phyloP scores from a whole-genome alignment of 2,113 vertebrate species.

The Urocolius indicus region DNA sequence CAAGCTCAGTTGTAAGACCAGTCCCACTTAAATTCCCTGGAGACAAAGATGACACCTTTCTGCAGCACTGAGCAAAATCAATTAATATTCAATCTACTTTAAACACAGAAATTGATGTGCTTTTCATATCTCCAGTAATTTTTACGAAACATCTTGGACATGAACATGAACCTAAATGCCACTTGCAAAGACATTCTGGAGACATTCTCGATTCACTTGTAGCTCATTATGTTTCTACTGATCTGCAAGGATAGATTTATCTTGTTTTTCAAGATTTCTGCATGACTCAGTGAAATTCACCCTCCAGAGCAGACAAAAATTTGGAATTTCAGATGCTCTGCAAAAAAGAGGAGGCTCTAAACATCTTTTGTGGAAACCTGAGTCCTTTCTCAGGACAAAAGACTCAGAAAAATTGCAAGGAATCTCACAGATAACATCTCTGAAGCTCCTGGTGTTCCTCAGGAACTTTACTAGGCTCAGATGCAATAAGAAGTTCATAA shows the following conservation, averaged over 20 bases:
- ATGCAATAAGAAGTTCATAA: not conserved
- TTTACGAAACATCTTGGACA: not conserved
- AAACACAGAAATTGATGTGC: not conserved
- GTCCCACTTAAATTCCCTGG: not conserved
- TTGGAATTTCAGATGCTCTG: not conserved
- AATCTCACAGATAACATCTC: not conserved
- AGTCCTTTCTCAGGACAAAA: not conserved
- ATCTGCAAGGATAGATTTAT: not conserved
- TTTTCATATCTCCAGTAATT: not conserved
- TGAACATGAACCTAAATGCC: not conserved
- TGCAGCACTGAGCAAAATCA: not conserved
- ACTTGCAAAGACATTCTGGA: not conserved
- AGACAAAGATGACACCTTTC: not conserved
- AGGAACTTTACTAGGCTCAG: not conserved
- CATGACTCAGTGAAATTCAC: not conserved
- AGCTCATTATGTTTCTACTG: not conserved
- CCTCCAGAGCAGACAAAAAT: not conserved
- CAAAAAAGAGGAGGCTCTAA: not conserved
- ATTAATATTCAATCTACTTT: not conserved
- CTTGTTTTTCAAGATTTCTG: not conserved
- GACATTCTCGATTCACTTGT: not conserved
- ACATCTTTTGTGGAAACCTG: not conserved
- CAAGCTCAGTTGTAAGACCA: not conserved
- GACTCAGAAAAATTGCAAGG: not conserved
- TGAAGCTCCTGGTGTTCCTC: not conserved